These are phyloP conservation scores for Podarcis siculus DNA, from an alignment of 2,797 vertebrate species.

Conservation along the genomic window DNA sequence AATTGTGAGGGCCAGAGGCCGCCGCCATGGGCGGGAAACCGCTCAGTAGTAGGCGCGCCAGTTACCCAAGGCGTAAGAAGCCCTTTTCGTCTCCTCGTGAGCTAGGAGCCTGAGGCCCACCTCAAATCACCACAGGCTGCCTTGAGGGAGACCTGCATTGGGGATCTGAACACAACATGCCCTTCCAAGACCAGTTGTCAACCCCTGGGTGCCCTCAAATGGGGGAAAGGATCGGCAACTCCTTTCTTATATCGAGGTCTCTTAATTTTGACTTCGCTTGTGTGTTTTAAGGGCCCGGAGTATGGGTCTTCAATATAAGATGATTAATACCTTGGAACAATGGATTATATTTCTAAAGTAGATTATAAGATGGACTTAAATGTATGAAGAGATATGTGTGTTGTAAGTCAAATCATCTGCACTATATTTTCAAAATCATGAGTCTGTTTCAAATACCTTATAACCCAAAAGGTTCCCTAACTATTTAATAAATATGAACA, in stretches of 20 bases:
- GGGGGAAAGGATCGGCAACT: neutral
- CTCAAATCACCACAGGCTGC: too few relatives aligned
- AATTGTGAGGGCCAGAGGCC: neutral
- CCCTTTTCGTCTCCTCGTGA: neutral
- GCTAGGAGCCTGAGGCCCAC: neutral
- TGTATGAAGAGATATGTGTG: too few relatives aligned
- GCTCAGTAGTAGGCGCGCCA: neutral
- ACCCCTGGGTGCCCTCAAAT: neutral
- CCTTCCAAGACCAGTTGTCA: neutral
- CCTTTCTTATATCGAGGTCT: neutral
- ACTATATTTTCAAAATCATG: too few relatives aligned
- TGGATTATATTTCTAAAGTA: too few relatives aligned
- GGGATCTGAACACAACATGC: neutral
- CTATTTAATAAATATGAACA: neutral
- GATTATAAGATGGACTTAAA: too few relatives aligned
- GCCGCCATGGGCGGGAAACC: neutral
- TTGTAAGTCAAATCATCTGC: too few relatives aligned
- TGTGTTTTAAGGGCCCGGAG: too few relatives aligned
- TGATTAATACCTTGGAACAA: too few relatives aligned
- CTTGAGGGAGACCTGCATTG: neutral
- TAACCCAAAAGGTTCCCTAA: too few relatives aligned
- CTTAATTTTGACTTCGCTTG: neutral
- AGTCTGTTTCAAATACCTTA: too few relatives aligned
- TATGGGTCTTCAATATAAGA: too few relatives aligned
- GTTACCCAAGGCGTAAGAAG: neutral